A percentile compares a stretch with the other conserved stretches of the same genome.
These are phyloP conservation scores for Brachyhypopomus gauderio DNA, from an alignment of 2,113 vertebrate species.

Conservation along the genomic window DNA sequence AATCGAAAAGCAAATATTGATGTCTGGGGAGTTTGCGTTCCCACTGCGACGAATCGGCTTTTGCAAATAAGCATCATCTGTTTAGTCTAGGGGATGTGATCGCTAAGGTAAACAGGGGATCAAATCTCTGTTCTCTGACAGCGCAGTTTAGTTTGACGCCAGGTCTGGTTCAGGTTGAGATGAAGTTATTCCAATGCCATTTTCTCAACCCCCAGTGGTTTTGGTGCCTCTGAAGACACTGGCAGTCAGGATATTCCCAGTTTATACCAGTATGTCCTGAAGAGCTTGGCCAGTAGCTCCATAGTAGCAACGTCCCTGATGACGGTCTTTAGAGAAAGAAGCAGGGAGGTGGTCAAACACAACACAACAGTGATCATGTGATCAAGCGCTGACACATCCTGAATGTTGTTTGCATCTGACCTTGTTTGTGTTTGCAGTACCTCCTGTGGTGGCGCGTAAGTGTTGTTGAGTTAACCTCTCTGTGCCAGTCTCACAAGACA, in stretches of 20 bases:
- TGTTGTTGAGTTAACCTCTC: neutral
- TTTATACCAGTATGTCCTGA: too few species aligned
- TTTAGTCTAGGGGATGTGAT: slow-evolving; percentile 24
- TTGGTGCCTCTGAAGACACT: neutral
- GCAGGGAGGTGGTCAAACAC: too few species aligned
- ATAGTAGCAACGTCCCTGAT: too few species aligned
- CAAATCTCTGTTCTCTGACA: slow-evolving; percentile 16
- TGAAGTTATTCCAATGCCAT: neutral
- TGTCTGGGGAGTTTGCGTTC: slow-evolving; percentile 49
- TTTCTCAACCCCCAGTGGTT: neutral
- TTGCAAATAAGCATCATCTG: slow-evolving; percentile 51
- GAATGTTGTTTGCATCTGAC: neutral
- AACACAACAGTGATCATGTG: too few species aligned
- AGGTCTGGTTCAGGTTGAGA: slow-evolving; percentile 27
- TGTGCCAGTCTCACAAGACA: slow-evolving; percentile 14
- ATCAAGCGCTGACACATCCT: neutral
- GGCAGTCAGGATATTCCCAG: too few species aligned
- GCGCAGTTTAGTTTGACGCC: slow-evolving; percentile 28
- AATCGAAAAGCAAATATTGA: slow-evolving; percentile 59
- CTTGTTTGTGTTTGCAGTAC: neutral
- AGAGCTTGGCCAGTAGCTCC: neutral
- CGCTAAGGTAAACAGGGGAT: slow-evolving; percentile 44
- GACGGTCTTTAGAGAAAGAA: too few species aligned
- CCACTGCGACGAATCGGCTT: slow-evolving; percentile 42
- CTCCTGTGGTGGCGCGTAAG: neutral